Conservation (phyloP, 2,113 vertebrate genomes). For the Dasyurus viverrinus region DNA sequence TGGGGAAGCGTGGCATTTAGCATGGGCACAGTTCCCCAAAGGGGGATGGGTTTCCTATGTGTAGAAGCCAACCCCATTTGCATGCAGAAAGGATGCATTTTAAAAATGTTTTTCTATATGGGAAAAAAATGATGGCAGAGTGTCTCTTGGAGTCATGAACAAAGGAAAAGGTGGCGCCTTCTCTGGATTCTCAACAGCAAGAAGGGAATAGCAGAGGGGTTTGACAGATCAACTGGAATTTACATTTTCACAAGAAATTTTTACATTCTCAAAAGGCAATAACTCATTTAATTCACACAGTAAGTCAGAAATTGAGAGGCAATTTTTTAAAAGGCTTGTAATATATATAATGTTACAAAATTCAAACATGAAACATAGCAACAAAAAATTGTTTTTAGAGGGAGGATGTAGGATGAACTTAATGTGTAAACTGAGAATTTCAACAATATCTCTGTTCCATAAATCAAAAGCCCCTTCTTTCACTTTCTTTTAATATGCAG, state of each 20-base stretch:
- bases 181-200: not conserved
- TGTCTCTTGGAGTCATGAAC: not conserved
- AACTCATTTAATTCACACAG: not conserved
- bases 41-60: not conserved
- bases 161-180: not conserved
- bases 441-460: not conserved
- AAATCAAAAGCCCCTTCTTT: not conserved
- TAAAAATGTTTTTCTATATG: not conserved
- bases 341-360: not conserved
- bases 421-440: not conserved
- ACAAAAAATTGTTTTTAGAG: not conserved
- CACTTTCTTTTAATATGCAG: not conserved
- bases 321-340: not conserved
- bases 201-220: not conserved
- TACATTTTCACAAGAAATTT: not conserved
- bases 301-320: not conserved
- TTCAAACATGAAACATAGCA: not conserved
- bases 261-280: not conserved
- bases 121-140: not conserved
- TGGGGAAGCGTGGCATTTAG: not conserved
- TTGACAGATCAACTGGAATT: not conserved
- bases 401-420: not conserved
- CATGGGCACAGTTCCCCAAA: not conserved
- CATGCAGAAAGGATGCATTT: not conserved
- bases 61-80: not conserved